Base-by-base conservation (phyloP, 2,888 invertebrate genomes). In the Parnassius orleans region DNA sequence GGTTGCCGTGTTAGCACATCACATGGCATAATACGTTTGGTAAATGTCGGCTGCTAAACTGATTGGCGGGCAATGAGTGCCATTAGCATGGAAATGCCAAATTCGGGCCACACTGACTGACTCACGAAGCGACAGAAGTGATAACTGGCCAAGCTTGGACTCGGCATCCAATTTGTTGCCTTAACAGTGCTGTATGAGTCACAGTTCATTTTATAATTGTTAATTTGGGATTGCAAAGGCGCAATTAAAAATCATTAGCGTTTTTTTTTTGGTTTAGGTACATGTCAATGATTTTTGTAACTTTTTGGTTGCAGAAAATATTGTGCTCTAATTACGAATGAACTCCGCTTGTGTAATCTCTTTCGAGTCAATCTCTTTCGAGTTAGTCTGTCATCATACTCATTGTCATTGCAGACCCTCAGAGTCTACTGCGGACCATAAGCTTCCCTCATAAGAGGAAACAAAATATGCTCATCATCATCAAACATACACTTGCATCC, bases 21-120 rank as follows among this genome's bases (percentile, higher is more conserved):
- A 62, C 66, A 66, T 66, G 61, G 70, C 71, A 74, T 81, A 84
- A 85, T 78, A 74, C 70, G 74, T 77, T 78, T 73, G 70, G 80
- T 78, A 83, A 84, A 86, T 80, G 80, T 76, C 72, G 68, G 74
- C 70, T 71, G 81, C 85, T 86, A 85, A 86, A 81, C 81, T 84
- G 82, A 84, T 86, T 87, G 84, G 80, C 86, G 75, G 74, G 76
- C 83, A 84, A 87, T 84, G 83, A 84, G 83, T 77, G 80, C 73
- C 77, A 83, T 87, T 87, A 87, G 81, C 86, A 74, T 75, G 76
- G 75, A 75, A 77, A 82, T 76, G 83, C 79, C 80, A 79, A 76
- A 83, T 81, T 79, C 71, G 74, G 80, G 74, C 73, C 76, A 71
- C 72, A 69, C 70, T 79, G 80, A 78, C 73, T 83, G 59, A 59